A percentile compares a stretch with the other conserved stretches of the same genome.
Evolutionary conservation across 2,797 vertebrate genomes (phyloP).

Genomic region (Borostomias antarcticus): DNA sequence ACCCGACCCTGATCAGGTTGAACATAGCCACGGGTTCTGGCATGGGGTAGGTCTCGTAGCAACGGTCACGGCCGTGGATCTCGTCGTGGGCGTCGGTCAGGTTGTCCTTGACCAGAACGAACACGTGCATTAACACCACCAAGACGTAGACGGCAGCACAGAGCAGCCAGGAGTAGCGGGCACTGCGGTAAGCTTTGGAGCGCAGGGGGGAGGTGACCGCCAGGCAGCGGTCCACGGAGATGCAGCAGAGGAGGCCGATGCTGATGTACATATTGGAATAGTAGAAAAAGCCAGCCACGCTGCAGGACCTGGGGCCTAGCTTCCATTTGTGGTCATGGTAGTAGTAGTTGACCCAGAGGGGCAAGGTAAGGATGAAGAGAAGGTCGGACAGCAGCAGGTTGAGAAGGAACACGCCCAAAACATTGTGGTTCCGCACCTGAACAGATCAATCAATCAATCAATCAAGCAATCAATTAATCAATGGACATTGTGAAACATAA

Average conservation of each 20-base stretch:
- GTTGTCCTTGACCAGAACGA: slow-evolving; percentile 63
- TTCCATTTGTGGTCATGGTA: slow-evolving; percentile 67
- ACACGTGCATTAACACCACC: slow-evolving; percentile 48
- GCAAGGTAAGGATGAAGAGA: slow-evolving; percentile 77
- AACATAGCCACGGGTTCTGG: slow-evolving; percentile 47
- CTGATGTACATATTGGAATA: slow-evolving; percentile 85
- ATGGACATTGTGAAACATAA: no score
- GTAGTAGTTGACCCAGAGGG: slow-evolving; percentile 82
- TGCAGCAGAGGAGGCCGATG: slow-evolving; percentile 80
- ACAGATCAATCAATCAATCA: no score
- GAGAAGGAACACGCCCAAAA: slow-evolving; percentile 79
- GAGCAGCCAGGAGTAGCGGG: slow-evolving; percentile 64
- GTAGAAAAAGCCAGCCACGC: slow-evolving; percentile 77
- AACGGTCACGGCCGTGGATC: slow-evolving; percentile 25
- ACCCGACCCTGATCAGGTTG: slow-evolving; percentile 69
- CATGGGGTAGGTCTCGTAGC: slow-evolving; percentile 80
- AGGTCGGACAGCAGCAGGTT: slow-evolving; percentile 76
- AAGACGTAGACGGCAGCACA: slow-evolving; percentile 51
- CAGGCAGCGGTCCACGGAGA: slow-evolving; percentile 81
- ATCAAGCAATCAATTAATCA: no score
- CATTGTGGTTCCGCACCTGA: slow-evolving; percentile 59
- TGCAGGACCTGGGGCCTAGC: slow-evolving; percentile 57
- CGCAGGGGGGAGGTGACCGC: slow-evolving; percentile 71
- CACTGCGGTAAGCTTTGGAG: slow-evolving; percentile 59
- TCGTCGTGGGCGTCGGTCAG: slow-evolving; percentile 57